A percentile compares a stretch with the other conserved stretches of the same genome.
Evolutionary conservation across 2,888 invertebrate genomes (phyloP).

Genomic region (Callinectes sapidus): DNA sequence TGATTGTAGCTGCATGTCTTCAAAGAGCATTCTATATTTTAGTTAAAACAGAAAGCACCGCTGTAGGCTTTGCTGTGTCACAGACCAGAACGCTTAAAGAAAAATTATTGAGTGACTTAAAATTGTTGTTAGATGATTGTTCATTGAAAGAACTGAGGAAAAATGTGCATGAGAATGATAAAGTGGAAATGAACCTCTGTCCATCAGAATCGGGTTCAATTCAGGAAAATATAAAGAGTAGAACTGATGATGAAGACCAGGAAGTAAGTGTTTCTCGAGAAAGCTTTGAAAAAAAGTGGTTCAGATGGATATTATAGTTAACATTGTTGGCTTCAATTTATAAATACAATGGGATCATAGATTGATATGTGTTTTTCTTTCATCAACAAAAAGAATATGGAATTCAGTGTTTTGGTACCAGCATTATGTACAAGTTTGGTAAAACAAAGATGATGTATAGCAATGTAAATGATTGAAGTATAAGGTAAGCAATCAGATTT

Average conservation of each 20-base stretch:
- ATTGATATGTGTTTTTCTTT: background rate
- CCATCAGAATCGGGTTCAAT: background rate
- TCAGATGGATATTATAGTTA: constrained; percentile 50
- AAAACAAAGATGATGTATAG: too few relatives aligned
- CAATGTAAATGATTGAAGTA: too few relatives aligned
- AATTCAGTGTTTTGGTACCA: too few relatives aligned
- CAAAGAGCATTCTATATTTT: constrained; percentile 38
- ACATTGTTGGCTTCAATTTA: background rate
- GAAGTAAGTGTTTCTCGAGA: constrained; percentile 23
- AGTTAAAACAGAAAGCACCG: constrained; percentile 53
- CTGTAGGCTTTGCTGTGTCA: constrained; percentile 44
- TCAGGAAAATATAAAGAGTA: constrained; percentile 56
- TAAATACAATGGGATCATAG: background rate
- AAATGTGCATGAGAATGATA: constrained; percentile 28
- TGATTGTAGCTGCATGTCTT: constrained; percentile 54
- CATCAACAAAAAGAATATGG: background rate
- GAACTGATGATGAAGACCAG: constrained; percentile 31
- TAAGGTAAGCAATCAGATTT: too few relatives aligned
- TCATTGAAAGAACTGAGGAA: constrained; percentile 12
- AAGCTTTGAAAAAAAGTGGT: constrained; percentile 57
- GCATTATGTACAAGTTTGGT: too few relatives aligned
- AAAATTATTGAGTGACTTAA: constrained; percentile 37
- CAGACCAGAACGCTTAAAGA: constrained; percentile 43
- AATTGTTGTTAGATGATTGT: constrained; percentile 44
- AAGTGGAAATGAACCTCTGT: background rate